Evolutionary conservation across 2,113 vertebrate species (phyloP).

Genomic region (Phodopus roborovskii): DNA sequence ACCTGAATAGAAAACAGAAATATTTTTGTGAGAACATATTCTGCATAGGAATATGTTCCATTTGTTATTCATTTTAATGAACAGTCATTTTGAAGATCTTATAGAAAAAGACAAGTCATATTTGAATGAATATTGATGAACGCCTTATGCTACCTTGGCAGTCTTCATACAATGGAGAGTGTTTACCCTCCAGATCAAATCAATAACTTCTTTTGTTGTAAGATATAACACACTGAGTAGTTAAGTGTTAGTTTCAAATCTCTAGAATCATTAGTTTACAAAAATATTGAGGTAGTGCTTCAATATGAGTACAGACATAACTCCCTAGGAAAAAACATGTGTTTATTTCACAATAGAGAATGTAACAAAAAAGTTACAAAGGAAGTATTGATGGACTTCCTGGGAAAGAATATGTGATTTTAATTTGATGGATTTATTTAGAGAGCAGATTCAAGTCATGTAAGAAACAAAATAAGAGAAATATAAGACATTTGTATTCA

Average conservation of each 20-base stretch:
- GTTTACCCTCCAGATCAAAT: slow-evolving; percentile 73
- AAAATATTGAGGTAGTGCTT: not conserved
- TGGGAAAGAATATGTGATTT: not conserved
- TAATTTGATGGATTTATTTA: not conserved
- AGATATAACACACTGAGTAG: slow-evolving; percentile 2
- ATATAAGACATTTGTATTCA: not conserved
- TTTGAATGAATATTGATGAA: slow-evolving; percentile 57
- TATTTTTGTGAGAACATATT: not conserved
- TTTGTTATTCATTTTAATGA: slow-evolving; percentile 50
- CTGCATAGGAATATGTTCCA: not conserved
- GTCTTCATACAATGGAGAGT: not conserved
- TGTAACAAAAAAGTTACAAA: not conserved
- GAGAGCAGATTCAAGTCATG: not conserved
- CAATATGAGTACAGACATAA: slow-evolving; percentile 33
- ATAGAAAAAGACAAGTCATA: slow-evolving; percentile 48
- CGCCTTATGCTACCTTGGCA: not conserved
- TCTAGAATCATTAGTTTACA: slow-evolving; percentile 56
- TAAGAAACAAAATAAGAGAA: slow-evolving; percentile 11
- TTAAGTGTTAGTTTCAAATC: slow-evolving; percentile 64
- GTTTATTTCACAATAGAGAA: slow-evolving; percentile 31
- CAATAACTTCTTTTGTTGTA: slow-evolving; percentile 74
- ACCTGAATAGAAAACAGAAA: not conserved
- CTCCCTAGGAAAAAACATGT: slow-evolving; percentile 43
- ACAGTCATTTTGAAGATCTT: slow-evolving; percentile 48
- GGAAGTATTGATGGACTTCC: not conserved